Base-by-base conservation (phyloP, 2,888 invertebrate genomes). In the Trachelus tabidus region DNA sequence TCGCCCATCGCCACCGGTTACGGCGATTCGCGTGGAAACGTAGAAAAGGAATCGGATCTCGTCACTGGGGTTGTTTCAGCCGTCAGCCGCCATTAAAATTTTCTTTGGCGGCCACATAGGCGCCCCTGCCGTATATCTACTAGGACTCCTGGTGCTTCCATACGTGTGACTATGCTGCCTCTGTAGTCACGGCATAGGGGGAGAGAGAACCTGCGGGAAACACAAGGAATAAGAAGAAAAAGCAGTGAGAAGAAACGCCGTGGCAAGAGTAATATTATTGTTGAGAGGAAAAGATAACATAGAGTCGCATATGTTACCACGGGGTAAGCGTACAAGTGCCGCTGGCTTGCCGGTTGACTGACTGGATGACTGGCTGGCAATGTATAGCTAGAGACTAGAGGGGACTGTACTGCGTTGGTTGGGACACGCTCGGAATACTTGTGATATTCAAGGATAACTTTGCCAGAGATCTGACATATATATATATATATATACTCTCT, bases 231-330 rank as follows among this genome's bases (percentile, higher is more conserved):
- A 34, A 35, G 83, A 30, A 76, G 69, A 69, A 76, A 76, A 69
- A 40, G 6, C 34, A 76, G 35, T 31, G 34, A 69, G 34, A 11
- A 84, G 82, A 82, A 81, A 83, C 81, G 83, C 81, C 82, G 79
- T 76, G 82, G 84, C 84, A 88, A 85, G 84, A 86, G 88, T 84
- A 88, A 88, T 88, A 88, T 88, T 88, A 88, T 88, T 84, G 83
- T 88, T 88, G 83, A 85, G 84, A 87, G 85, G 86, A 82, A 88
- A 88, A 84, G 88, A 87, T 88, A 88, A 87, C 88, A 88, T 80
- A 82, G 77, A 83, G 80, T 82, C 82, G 87, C 87, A 87, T 87
- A 86, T 87, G 87, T 86, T 87, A 85, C 84, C 76, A 71, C 33
- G 71, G 71, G 71, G 34, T 71, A 12, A 71, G 71, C 71, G 33